These are phyloP conservation scores for Acromyrmex echinatior DNA, from an alignment of 1,140 invertebrate genomes.

Conservation along the genomic window DNA sequence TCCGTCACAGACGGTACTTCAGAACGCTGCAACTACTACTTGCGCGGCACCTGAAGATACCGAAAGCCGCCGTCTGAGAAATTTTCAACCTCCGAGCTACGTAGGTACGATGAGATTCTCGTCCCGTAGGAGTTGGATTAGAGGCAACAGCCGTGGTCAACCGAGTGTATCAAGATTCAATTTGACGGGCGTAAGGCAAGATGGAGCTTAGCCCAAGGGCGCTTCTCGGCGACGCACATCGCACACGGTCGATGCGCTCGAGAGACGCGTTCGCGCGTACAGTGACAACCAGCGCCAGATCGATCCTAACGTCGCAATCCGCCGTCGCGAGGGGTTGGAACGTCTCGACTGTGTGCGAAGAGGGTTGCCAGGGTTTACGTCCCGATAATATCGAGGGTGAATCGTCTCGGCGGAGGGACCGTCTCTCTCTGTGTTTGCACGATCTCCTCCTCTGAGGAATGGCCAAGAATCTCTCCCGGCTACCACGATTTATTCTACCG, in stretches of 20 bases:
- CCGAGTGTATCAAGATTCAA: constrained; percentile 71
- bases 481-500: background rate
- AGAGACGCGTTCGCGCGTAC: constrained; percentile 52
- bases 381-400: constrained; percentile 53
- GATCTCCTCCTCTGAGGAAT: constrained; percentile 21
- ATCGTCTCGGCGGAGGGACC: constrained; percentile 45
- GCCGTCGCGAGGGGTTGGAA: constrained; percentile 35
- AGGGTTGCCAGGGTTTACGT: constrained; percentile 47
- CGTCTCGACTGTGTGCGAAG: constrained; percentile 37
- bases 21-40: background rate
- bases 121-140: constrained; percentile 25
- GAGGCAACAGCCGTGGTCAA: constrained; percentile 28
- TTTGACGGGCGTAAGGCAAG: constrained; percentile 52
- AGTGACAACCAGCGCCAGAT: constrained; percentile 37
- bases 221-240: background rate
- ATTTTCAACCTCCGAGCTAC: constrained; percentile 3
- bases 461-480: background rate
- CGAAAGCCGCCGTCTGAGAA: constrained; percentile 6
- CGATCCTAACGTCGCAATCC: constrained; percentile 56
- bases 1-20: background rate
- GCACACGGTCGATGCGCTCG: constrained; percentile 39
- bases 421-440: constrained; percentile 53
- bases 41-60: constrained; percentile 3
- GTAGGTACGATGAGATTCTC: constrained; percentile 22
- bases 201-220: constrained; percentile 36